These are phyloP conservation scores for Malurus melanocephalus DNA, from an alignment of 2,113 vertebrate species.

Conservation along the genomic window DNA sequence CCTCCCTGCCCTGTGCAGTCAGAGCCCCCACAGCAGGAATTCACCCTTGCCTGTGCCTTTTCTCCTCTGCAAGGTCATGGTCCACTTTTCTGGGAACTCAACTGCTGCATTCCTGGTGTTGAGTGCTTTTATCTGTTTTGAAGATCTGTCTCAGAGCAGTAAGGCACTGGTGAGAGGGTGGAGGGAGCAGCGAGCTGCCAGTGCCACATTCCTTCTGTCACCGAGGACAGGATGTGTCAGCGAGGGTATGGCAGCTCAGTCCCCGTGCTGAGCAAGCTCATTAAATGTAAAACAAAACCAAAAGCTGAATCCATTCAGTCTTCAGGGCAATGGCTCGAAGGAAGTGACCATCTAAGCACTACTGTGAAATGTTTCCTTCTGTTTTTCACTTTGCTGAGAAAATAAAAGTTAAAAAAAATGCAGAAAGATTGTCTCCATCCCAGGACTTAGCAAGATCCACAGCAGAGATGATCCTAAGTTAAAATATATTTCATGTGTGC, in stretches of 20 bases:
- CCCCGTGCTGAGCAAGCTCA: background rate
- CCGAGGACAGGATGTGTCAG: conserved; percentile 25
- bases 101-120: background rate
- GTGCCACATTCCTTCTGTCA: background rate
- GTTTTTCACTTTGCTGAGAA: background rate
- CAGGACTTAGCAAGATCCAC: background rate
- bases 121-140: background rate
- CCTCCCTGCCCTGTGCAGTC: background rate
- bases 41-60: background rate
- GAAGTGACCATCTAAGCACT: background rate
- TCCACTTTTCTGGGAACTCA: background rate
- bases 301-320: background rate
- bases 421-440: background rate
- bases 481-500: background rate
- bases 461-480: background rate
- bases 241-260: background rate
- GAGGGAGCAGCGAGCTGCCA: background rate
- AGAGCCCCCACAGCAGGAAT: accelerated
- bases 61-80: background rate
- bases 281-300: conserved; percentile 46
- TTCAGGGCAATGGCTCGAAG: background rate
- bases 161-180: background rate
- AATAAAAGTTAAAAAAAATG: background rate
- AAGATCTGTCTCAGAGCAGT: background rate
- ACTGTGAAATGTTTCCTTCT: background rate